phyloP scores from a whole-genome alignment of 2,797 vertebrate species.

The Anabacerthia variegaticeps region DNA sequence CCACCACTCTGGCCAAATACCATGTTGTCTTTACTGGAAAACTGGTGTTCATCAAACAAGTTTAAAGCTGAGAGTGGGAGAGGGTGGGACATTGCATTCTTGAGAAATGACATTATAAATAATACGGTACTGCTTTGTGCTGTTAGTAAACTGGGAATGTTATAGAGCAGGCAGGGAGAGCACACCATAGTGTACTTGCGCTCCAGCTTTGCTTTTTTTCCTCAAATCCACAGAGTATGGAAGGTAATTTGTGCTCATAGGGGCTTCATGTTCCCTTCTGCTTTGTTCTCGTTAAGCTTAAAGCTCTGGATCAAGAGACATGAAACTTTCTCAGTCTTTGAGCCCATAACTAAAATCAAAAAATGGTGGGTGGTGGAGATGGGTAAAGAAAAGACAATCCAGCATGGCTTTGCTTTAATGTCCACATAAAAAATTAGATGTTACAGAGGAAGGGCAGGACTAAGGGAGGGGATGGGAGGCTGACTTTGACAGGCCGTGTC shows the following conservation, averaged over 20 bases:
- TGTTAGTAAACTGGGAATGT: slow-evolving; percentile 8
- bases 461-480: neutral
- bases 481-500: neutral
- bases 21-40: slow-evolving; percentile 62
- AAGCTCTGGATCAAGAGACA: neutral
- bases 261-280: neutral
- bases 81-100: slow-evolving; percentile 57
- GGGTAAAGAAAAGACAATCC: neutral
- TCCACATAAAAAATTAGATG: neutral
- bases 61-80: slow-evolving; percentile 54
- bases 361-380: neutral
- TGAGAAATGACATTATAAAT: slow-evolving; percentile 60
- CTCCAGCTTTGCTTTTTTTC: neutral
- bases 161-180: neutral
- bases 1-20: slow-evolving; percentile 50
- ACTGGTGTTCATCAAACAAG: slow-evolving; percentile 52
- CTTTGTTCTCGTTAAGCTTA: neutral
- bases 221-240: neutral
- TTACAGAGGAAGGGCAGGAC: neutral
- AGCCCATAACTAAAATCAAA: neutral
- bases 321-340: neutral
- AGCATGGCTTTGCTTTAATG: neutral
- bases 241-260: neutral
- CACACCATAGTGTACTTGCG: neutral
- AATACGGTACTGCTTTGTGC: slow-evolving; percentile 30